Evolutionary conservation across 2,113 vertebrate species (phyloP).

Genomic region (Addax nasomaculatus): DNA sequence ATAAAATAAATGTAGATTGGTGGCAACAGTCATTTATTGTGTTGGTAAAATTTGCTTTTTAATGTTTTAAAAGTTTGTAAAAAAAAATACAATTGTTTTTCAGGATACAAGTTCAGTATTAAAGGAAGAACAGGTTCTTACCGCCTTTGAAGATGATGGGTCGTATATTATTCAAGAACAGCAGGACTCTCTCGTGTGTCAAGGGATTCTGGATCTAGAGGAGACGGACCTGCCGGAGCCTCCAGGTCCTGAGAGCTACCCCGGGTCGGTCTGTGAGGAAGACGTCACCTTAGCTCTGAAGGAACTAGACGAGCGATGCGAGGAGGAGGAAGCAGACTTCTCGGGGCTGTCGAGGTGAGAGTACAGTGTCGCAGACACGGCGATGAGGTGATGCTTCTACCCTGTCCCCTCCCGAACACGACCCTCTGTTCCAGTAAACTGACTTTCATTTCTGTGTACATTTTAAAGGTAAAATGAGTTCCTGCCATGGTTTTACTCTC

Average conservation of each 20-base stretch:
- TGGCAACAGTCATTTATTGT: not conserved
- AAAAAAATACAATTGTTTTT: slow-evolving; percentile 48
- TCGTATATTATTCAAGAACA: slow-evolving; percentile 85
- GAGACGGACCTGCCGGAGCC: slow-evolving; percentile 84
- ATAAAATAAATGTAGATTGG: not conserved
- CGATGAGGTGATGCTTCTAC: rapidly evolving
- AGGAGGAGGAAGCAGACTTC: slow-evolving; percentile 94
- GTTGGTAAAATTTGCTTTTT: not conserved
- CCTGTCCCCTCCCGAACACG: not conserved
- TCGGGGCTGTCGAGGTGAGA: slow-evolving; percentile 93
- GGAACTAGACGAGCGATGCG: slow-evolving; percentile 95
- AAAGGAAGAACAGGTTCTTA: slow-evolving; percentile 92
- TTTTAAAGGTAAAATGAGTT: not conserved
- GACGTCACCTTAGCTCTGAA: slow-evolving; percentile 96
- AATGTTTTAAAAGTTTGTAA: not conserved
- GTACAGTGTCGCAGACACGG: rapidly evolving
- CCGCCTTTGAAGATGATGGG: slow-evolving; percentile 91
- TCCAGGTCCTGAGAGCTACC: slow-evolving; percentile 85
- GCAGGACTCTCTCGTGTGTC: slow-evolving; percentile 84
- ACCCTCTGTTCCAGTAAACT: not conserved
- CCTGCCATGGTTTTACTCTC: not conserved
- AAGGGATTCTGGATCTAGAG: slow-evolving; percentile 87
- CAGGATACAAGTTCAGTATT: slow-evolving; percentile 86
- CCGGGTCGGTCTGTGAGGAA: slow-evolving; percentile 93
- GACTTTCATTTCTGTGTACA: not conserved